phyloP scores from a whole-genome alignment of 2,113 vertebrate species.

The Mesocricetus auratus region DNA sequence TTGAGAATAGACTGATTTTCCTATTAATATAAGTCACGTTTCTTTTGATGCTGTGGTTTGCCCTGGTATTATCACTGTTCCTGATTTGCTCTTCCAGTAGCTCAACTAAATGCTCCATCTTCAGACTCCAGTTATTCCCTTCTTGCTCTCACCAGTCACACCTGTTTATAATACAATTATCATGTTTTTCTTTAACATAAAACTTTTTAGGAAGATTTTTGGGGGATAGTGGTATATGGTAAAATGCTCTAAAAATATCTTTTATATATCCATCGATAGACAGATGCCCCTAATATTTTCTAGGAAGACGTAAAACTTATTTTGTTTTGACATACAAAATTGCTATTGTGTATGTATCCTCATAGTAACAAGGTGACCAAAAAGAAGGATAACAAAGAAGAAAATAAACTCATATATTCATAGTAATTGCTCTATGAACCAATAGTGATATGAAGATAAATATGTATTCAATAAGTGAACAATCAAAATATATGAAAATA shows the following conservation, averaged over 20 bases:
- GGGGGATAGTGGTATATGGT: not conserved
- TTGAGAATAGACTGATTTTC: not conserved
- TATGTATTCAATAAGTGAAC: not conserved
- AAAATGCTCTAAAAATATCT: not conserved
- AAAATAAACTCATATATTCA: not conserved
- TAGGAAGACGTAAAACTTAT: not conserved
- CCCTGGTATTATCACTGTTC: not conserved
- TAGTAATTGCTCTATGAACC: not conserved
- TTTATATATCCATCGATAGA: not conserved
- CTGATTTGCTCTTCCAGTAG: not conserved
- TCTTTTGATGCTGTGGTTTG: not conserved
- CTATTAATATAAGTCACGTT: not conserved
- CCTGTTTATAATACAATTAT: not conserved
- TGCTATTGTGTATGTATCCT: not conserved
- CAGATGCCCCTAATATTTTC: not conserved
- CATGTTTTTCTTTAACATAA: not conserved
- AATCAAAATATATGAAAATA: not conserved
- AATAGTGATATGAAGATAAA: not conserved
- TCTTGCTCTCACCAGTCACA: not conserved
- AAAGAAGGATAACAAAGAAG: not conserved
- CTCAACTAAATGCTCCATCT: not conserved
- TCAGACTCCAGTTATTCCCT: not conserved
- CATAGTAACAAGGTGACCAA: not conserved
- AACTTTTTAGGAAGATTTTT: not conserved
- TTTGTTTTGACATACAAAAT: not conserved